These are phyloP conservation scores for Diadegma fenestrale DNA, from an alignment of 2,888 invertebrate genomes.

Conservation along the genomic window DNA sequence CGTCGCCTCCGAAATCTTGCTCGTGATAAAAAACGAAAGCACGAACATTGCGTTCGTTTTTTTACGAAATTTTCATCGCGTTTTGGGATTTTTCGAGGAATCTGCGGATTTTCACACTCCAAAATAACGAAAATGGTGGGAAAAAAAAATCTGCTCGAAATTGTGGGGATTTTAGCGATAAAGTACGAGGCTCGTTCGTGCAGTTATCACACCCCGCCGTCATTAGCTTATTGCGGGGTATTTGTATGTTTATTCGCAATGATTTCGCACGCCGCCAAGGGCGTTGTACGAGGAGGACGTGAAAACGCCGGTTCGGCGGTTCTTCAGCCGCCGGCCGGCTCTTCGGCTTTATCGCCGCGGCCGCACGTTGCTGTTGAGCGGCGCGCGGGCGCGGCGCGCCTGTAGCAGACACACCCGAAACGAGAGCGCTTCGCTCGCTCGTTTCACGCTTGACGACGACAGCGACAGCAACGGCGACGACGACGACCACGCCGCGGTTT, in stretches of 20 bases:
- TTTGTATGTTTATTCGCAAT: conserved; percentile 8
- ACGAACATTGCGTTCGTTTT: no score
- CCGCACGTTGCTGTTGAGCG: conserved; percentile 31
- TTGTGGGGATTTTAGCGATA: neutral
- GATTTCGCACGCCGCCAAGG: conserved; percentile 52
- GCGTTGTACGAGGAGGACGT: conserved; percentile 54
- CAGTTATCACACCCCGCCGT: neutral
- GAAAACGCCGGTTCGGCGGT: conserved; percentile 51
- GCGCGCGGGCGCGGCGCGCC: conserved; percentile 49
- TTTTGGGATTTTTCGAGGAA: no score
- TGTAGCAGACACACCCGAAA: conserved; percentile 60
- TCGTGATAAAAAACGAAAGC: no score
- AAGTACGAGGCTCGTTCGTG: neutral
- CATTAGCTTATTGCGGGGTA: neutral
- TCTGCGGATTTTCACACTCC: no score
- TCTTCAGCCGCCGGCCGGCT: conserved; percentile 66
- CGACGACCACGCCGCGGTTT: conserved; percentile 72
- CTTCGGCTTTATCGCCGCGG: conserved; percentile 34
- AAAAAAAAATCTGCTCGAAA: neutral
- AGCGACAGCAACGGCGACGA: conserved; percentile 68
- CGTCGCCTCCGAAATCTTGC: no score
- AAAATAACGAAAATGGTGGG: no score
- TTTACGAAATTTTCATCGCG: no score
- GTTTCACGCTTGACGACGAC: conserved; percentile 38
- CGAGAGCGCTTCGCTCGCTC: conserved; percentile 22